phyloP scores from a whole-genome alignment of 1,140 invertebrate species.

The Drosophila pseudoananassae region DNA sequence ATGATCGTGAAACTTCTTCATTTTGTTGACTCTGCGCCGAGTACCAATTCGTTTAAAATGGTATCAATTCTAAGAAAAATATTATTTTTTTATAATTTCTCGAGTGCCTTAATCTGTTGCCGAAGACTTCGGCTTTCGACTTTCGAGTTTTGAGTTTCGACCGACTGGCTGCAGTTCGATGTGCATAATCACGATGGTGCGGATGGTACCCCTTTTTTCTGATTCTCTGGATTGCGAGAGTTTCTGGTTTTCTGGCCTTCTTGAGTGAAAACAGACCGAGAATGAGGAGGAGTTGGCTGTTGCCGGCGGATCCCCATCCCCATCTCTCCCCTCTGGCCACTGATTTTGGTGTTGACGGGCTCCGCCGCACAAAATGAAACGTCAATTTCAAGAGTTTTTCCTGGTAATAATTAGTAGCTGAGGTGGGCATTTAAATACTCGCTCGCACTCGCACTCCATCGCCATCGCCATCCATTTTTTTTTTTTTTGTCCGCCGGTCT shows the following conservation, averaged over 20 bases:
- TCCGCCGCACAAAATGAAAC: slow-evolving; percentile 77
- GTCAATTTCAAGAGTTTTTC: slow-evolving; percentile 83
- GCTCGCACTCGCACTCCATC: background rate
- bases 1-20: slow-evolving; percentile 66
- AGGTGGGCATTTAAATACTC: slow-evolving; percentile 84
- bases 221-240: background rate
- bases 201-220: slow-evolving; percentile 10
- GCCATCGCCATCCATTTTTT: slow-evolving; percentile 54
- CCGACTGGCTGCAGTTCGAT: slow-evolving; percentile 39
- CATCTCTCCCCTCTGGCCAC: background rate
- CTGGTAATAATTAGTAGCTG: slow-evolving; percentile 84
- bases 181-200: slow-evolving; percentile 69
- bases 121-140: slow-evolving; percentile 27
- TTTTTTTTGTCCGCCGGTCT: slow-evolving; percentile 3
- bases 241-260: background rate
- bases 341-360: slow-evolving; percentile 61
- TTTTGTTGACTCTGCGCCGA: slow-evolving; percentile 62
- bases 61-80: slow-evolving; percentile 83
- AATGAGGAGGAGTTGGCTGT: background rate
- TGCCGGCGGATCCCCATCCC: background rate
- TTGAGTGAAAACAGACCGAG: slow-evolving; percentile 54
- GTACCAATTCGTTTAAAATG: slow-evolving; percentile 83
- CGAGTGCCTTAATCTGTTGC: slow-evolving; percentile 81
- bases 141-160: background rate
- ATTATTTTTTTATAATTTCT: slow-evolving; percentile 83